Percentiles rank a stretch among this genome's conserved stretches.
Conservation (phyloP, 2,113 vertebrate genomes). For the Alethe diademata region DNA sequence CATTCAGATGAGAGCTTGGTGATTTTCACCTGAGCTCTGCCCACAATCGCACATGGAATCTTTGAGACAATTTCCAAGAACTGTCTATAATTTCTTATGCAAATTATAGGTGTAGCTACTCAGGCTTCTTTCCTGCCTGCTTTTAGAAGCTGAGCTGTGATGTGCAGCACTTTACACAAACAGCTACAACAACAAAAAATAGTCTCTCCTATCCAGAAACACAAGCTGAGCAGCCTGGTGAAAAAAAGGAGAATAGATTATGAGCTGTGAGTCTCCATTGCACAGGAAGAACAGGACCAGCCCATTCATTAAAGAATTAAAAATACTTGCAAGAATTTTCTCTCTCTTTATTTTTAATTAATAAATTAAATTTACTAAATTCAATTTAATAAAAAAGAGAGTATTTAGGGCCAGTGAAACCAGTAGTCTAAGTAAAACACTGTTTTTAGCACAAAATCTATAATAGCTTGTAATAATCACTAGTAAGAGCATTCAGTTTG, state of each 20-base stretch:
- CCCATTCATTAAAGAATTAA: not conserved
- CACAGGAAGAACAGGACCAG: not conserved
- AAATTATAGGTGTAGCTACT: not conserved
- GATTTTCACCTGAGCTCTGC: not conserved
- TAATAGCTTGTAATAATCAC: not conserved
- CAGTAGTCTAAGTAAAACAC: not conserved
- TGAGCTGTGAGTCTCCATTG: not conserved
- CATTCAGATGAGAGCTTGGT: not conserved
- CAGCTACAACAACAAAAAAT: not conserved
- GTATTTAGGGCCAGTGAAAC: not conserved
- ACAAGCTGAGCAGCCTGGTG: not conserved
- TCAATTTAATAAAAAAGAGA: too few species aligned
- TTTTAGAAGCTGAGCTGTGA: not conserved
- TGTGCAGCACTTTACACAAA: not conserved
- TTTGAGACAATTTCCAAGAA: not conserved
- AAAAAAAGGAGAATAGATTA: not conserved
- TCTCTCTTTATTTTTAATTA: not conserved
- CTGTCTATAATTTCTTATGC: constrained; percentile 3
- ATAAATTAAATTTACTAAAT: too few species aligned
- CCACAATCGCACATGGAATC: not conserved
- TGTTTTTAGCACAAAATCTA: not conserved
- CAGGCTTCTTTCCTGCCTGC: not conserved
- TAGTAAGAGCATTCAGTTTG: not conserved
- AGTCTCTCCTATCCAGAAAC: not conserved
- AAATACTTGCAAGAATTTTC: not conserved